Percentiles rank a stretch among this genome's conserved stretches.
phyloP scores from a whole-genome alignment of 2,113 vertebrate genomes.

The Pristiophorus japonicus region DNA sequence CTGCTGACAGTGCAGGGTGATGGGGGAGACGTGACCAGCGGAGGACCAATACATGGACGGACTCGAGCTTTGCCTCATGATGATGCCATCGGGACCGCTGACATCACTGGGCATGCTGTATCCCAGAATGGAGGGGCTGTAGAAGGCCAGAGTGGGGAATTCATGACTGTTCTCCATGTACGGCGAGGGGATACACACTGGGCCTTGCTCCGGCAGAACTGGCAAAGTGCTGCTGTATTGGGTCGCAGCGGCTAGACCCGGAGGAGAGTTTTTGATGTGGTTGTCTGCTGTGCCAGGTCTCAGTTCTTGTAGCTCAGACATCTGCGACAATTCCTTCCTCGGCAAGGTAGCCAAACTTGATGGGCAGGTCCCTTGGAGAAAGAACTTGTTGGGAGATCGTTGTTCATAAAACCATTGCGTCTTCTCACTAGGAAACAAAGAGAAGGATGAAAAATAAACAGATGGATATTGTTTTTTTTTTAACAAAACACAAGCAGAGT shows the following conservation, averaged over 20 bases:
- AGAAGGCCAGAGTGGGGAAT: conserved; percentile 71
- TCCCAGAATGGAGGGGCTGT: conserved; percentile 66
- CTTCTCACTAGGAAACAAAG: neutral
- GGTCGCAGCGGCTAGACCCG: conserved; percentile 53
- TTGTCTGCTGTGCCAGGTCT: conserved; percentile 60
- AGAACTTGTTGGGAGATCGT: neutral
- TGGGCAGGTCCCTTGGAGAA: neutral
- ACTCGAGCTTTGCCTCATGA: conserved; percentile 59
- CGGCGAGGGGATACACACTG: conserved; percentile 75
- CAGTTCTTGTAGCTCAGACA: conserved; percentile 69
- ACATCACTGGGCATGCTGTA: conserved; percentile 56
- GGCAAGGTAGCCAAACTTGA: conserved; percentile 59
- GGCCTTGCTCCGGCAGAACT: conserved; percentile 57
- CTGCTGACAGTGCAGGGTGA: conserved; percentile 69
- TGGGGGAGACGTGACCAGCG: conserved; percentile 60
- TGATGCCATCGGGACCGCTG: conserved; percentile 54
- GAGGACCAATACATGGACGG: conserved; percentile 69
- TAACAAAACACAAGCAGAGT: neutral
- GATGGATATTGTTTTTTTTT: no score
- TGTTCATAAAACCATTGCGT: conserved; percentile 15
- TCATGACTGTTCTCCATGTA: conserved; percentile 71
- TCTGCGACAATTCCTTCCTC: conserved; percentile 58
- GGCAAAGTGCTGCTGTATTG: conserved; percentile 66
- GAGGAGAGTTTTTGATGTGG: conserved; percentile 55
- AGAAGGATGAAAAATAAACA: neutral